Evolutionary conservation across 2,797 vertebrate species (phyloP), one percentile per base, ranked within the genome.

Genomic region (Emydoidea blandingii): DNA sequence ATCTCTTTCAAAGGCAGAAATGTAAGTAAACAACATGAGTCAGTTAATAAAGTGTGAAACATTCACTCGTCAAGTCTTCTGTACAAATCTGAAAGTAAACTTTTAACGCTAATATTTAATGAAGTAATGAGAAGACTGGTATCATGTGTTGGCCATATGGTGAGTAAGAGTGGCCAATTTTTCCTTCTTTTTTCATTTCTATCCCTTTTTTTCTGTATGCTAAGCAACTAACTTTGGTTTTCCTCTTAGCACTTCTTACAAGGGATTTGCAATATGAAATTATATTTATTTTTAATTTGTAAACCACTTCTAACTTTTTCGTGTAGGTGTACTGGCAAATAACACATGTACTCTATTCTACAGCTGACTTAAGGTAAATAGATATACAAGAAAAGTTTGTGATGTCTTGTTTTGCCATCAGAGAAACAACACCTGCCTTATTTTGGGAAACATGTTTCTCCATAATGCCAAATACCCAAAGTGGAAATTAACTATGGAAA

Each of bases 41-140:
- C 88, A 76, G 8, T 76, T 85, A 84, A 79, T 15, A 85, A 62
- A 27, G 56, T 87, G 54, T 52, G 74, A 80, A 92, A 78, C 34
- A 19, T 49, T 91, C 62, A 72, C 14, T 81, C 31, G 62, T 29
- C 74, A 37, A 74, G 8, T 62, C 49, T 53, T 76, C 56, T 74
- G 74, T 37, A 74, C 50, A 83, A 87, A 52, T 44, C n/a, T 41
- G 41, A 50, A 59, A 91, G 81, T 15, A 93, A 93, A 91, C 94
- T 74, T 53, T 83, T 80, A 85, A 91, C 3, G 2, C 72, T 87
- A 1, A 0, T 86, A 53, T 81, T 81, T 94, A 89, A 72, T 31
- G 79, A 86, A 79, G 19, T 25, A 92, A 96, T 68, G n/a, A 85
- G 86, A 96, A 54, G 25, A 83, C 29, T 47, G 90, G 56, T 59